Conservation (phyloP, 2,888 invertebrate genomes). For the Scaeva pyrastri region DNA sequence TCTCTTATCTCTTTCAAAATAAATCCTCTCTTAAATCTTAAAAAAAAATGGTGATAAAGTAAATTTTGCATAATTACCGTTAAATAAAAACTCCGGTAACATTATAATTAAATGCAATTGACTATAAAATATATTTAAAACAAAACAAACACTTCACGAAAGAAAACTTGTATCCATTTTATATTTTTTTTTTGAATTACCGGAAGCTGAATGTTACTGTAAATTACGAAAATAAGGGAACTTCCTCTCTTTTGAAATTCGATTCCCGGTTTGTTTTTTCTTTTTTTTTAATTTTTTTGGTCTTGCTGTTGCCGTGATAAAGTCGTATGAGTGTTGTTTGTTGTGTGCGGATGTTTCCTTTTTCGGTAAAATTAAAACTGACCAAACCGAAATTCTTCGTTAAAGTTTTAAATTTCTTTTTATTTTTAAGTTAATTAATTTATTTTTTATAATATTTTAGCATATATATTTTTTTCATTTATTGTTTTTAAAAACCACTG, state of each 20-base stretch:
- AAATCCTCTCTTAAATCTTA: constrained; percentile 48
- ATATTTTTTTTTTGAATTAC: constrained; percentile 36
- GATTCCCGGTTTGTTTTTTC: constrained; percentile 79
- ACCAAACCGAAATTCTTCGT: constrained; percentile 17
- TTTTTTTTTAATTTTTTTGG: no score
- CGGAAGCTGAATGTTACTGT: background rate
- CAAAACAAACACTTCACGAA: constrained; percentile 5
- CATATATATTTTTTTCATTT: constrained; percentile 1
- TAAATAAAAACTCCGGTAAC: constrained; percentile 79
- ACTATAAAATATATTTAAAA: constrained; percentile 3
- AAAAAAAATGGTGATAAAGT: constrained; percentile 8
- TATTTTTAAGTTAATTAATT: background rate
- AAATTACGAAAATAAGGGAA: constrained; percentile 51
- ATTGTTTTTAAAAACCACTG: background rate
- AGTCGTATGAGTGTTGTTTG: constrained; percentile 63
- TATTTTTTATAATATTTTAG: background rate
- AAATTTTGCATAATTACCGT: constrained; percentile 76
- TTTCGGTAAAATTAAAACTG: constrained; percentile 77
- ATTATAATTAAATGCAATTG: constrained; percentile 73
- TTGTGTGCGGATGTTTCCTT: constrained; percentile 80
- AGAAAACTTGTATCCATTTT: constrained; percentile 4
- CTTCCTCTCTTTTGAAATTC: constrained; percentile 80
- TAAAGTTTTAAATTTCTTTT: constrained; percentile 37
- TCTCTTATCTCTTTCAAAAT: constrained; percentile 20
- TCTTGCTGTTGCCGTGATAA: constrained; percentile 49